Conservation (phyloP, 1,140 invertebrate species). For the Philaenus spumarius region DNA sequence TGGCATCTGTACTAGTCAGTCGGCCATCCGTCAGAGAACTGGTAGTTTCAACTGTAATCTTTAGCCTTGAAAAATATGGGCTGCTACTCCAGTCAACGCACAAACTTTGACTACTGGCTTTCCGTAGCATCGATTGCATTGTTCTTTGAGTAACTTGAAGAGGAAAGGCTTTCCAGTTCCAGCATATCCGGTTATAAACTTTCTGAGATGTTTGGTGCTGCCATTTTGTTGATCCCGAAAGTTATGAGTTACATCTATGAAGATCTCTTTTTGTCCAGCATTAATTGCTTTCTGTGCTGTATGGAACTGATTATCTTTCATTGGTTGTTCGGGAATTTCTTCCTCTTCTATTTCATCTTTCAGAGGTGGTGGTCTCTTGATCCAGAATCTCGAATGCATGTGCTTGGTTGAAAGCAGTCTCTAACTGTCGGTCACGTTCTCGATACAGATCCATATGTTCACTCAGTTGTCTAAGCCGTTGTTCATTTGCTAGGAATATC, state of each 20-base stretch:
- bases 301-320: constrained; percentile 22
- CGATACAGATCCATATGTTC: constrained; percentile 29
- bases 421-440: constrained; percentile 31
- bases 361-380: too few relatives aligned
- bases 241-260: constrained; percentile 16
- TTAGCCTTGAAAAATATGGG: too few relatives aligned
- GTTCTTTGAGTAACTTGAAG: constrained; percentile 34
- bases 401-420: constrained; percentile 33
- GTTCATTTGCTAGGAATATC: constrained; percentile 24
- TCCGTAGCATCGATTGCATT: constrained; percentile 33
- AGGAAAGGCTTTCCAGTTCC: constrained; percentile 33
- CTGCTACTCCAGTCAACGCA: constrained; percentile 35
- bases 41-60: constrained; percentile 30
- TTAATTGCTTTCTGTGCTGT: constrained; percentile 20
- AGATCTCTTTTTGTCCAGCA: constrained; percentile 22
- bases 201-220: constrained; percentile 11
- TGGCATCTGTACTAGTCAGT: constrained; percentile 26
- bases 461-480: constrained; percentile 30
- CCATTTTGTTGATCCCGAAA: constrained; percentile 27
- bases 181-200: constrained; percentile 31
- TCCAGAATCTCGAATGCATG: constrained; percentile 35
- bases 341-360: too few relatives aligned
- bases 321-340: too few relatives aligned
- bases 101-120: constrained; percentile 36
- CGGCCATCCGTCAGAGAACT: constrained; percentile 33